Evolutionary conservation across 2,113 vertebrate genomes (phyloP).

Genomic region (Alethe diademata): DNA sequence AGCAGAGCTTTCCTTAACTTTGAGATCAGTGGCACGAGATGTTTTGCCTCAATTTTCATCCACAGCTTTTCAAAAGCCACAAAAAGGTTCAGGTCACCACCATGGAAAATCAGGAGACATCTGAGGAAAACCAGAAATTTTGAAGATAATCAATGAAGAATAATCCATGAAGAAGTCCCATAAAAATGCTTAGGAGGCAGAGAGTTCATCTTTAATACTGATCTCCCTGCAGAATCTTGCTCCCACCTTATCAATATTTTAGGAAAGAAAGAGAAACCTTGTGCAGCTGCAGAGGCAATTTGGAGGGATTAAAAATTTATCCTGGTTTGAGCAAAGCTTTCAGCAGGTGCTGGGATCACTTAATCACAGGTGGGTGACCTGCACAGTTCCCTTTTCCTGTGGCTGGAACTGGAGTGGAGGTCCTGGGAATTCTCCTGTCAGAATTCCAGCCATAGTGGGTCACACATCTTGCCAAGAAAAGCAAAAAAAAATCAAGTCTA

Average conservation of each 20-base stretch:
- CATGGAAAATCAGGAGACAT: background rate
- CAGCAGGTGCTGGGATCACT: constrained; percentile 34
- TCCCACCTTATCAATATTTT: constrained; percentile 57
- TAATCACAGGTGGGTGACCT: constrained; percentile 13
- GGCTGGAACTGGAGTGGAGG: background rate
- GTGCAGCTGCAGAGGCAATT: constrained; percentile 52
- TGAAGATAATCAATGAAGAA: background rate
- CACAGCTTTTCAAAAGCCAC: background rate
- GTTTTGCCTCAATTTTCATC: background rate
- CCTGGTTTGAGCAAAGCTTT: constrained; percentile 42
- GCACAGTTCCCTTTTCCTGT: background rate
- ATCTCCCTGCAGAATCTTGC: background rate
- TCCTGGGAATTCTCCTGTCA: background rate
- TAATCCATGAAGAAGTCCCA: background rate
- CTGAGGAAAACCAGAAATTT: background rate
- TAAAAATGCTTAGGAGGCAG: background rate
- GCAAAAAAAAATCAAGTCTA: background rate
- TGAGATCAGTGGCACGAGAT: background rate
- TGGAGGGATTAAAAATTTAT: constrained; percentile 66
- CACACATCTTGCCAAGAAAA: background rate
- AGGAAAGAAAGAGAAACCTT: constrained; percentile 33
- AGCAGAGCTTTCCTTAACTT: background rate
- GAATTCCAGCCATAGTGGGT: background rate
- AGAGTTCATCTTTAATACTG: background rate
- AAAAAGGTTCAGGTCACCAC: background rate